Percentiles rank a stretch among this genome's conserved stretches.
Conservation (phyloP, 1,140 invertebrate genomes). For the Drosophila insularis region DNA sequence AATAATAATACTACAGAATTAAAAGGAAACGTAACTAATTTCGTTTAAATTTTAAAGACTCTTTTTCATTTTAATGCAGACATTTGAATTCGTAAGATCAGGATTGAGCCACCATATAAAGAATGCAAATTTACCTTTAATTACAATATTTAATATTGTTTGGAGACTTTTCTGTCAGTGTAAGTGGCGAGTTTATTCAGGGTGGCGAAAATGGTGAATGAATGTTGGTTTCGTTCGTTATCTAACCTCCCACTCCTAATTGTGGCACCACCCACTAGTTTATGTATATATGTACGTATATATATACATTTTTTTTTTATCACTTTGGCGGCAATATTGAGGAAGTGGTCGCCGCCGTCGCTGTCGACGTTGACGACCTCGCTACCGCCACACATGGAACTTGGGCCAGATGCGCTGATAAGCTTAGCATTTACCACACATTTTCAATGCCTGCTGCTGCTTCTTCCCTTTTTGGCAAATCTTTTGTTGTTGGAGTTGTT, state of each 20-base stretch:
- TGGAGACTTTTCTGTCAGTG: background rate
- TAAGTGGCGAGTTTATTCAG: conserved; percentile 9
- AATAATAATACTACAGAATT: no score
- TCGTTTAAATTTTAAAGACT: no score
- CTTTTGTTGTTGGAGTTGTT: conserved; percentile 24
- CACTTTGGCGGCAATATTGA: conserved; percentile 62
- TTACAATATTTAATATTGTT: no score
- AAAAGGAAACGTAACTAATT: no score
- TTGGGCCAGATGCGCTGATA: conserved; percentile 64
- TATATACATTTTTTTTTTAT: conserved; percentile 67
- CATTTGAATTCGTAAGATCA: no score
- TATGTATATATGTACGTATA: conserved; percentile 3
- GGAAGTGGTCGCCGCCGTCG: conserved; percentile 53
- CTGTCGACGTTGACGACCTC: no score
- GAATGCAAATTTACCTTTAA: no score
- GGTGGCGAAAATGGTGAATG: background rate
- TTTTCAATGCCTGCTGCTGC: conserved; percentile 5
- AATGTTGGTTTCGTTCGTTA: conserved; percentile 37
- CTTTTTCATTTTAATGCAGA: no score
- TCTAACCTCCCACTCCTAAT: conserved; percentile 50
- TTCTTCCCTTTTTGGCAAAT: conserved; percentile 45
- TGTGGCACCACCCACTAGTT: conserved; percentile 59
- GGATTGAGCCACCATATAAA: no score
- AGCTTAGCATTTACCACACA: conserved; percentile 22
- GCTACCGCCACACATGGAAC: conserved; percentile 32